Base-by-base conservation (phyloP, 2,888 invertebrate genomes). In the Philhelius pedissequus region DNA sequence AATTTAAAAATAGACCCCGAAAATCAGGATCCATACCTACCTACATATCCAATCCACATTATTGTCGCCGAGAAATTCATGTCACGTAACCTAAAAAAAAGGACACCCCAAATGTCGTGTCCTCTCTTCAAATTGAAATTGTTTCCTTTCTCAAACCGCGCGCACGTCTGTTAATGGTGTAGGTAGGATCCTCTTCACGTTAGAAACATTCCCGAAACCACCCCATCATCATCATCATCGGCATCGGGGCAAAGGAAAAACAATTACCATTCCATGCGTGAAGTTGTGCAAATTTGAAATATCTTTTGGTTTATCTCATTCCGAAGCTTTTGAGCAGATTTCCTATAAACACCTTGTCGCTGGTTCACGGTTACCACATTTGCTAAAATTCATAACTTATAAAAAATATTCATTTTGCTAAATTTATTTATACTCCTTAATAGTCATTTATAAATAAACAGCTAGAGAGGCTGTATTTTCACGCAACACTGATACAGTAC, bases 111-210 rank as follows among this genome's bases (percentile, higher is more conserved):
- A 69, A 66, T 68, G 45, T 54, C 75, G 68, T 68, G 80, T 80
- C 75, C 84, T 84, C 84, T 84, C 80, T 80, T 84, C 68, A 84
- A 80, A 80, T 84, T 84, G 84, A 84, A 84, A 84, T 80, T 84
- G 80, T 76, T 80, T 84, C 79, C 79, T 71, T 54, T 70, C 70
- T 56, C 32, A 48, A 76, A 75, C 80, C 75, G 54, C 79, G 66
- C 75, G 11, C 40, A 66, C 64, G 79, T 76, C 71, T 60, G 20
- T 69, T 75, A 68, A 66, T 54, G 25, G 27, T n/a, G n/a, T n/a
- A n/a, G n/a, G n/a, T 35, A 32, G 64, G 22, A 64, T 3, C 64
- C 64, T 48, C 11, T n/a, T n/a, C 32, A 58, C 48, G 43, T 15
- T 62, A 9, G 30, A 13, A 56, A 45, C 58, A 58, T 38, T 48